These are phyloP conservation scores for Aphelocoma californica DNA, from an alignment of 2,797 vertebrate genomes.

Conservation along the genomic window DNA sequence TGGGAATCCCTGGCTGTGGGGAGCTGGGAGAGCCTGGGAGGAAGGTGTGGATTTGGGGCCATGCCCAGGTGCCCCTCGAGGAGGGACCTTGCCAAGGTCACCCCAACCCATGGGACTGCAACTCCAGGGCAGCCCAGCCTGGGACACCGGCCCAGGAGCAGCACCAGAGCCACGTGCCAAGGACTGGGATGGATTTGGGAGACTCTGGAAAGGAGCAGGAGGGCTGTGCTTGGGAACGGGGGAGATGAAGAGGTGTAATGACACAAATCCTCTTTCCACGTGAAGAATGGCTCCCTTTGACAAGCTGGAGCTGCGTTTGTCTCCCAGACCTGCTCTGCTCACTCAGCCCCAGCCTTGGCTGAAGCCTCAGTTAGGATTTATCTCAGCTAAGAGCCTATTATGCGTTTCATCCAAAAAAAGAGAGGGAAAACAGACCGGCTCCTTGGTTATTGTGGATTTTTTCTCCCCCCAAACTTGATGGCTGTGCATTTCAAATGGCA, in stretches of 20 bases:
- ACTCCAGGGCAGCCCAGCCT: background rate
- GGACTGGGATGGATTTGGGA: background rate
- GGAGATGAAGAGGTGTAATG: background rate
- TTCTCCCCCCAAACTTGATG: background rate
- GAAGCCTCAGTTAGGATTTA: conserved; percentile 54
- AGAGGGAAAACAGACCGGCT: background rate
- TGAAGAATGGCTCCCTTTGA: background rate
- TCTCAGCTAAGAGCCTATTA: conserved; percentile 42
- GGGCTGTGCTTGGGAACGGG: background rate
- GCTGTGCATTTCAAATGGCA: conserved; percentile 21
- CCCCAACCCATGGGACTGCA: rapidly evolving
- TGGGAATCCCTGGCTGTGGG: background rate
- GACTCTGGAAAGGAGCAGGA: background rate
- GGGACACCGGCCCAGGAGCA: background rate
- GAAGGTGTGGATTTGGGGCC: rapidly evolving
- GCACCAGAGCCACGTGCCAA: background rate
- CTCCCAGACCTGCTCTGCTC: conserved; percentile 22
- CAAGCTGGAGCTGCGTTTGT: conserved; percentile 14
- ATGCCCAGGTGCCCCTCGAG: rapidly evolving
- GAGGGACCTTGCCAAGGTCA: background rate
- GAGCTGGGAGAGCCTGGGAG: background rate
- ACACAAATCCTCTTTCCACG: background rate
- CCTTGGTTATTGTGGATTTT: background rate
- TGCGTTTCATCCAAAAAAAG: background rate
- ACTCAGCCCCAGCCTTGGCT: conserved; percentile 31